Percentiles rank a stretch among this genome's conserved stretches.
phyloP scores from a whole-genome alignment of 1,140 invertebrate genomes.

The Andrena cerasifolii region DNA sequence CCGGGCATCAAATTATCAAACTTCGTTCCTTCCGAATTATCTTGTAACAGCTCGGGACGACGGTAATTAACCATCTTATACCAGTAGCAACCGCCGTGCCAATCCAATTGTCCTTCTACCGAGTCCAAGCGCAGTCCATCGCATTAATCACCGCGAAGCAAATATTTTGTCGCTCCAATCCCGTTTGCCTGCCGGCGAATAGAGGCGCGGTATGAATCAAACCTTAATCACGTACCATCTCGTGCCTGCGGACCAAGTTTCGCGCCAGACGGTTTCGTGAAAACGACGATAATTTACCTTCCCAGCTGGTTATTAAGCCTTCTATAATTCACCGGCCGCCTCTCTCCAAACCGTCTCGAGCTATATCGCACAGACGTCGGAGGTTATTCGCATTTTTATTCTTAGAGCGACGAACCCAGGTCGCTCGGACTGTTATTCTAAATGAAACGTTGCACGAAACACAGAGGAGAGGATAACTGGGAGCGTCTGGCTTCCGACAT shows the following conservation, averaged over 20 bases:
- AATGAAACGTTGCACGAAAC: too few species aligned
- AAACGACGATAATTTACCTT: conserved; percentile 15
- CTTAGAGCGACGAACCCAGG: too few species aligned
- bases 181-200: neutral
- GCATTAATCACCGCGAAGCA: neutral
- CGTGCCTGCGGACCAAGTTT: neutral
- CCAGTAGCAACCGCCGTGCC: neutral
- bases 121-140: neutral
- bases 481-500: too few species aligned
- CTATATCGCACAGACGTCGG: neutral
- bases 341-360: neutral
- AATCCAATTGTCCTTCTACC: conserved; percentile 6
- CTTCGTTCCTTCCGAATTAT: too few species aligned
- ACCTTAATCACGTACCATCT: neutral
- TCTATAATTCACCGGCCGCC: neutral
- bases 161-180: neutral
- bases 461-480: too few species aligned
- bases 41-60: too few species aligned
- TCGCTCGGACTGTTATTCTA: too few species aligned
- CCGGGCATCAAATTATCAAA: too few species aligned
- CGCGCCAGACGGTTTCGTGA: neutral
- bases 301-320: conserved; percentile 3
- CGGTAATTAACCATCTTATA: neutral
- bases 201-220: neutral
- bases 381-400: neutral